Conservation (phyloP, 1,140 invertebrate genomes). For the Brachionus rotundiformis region DNA sequence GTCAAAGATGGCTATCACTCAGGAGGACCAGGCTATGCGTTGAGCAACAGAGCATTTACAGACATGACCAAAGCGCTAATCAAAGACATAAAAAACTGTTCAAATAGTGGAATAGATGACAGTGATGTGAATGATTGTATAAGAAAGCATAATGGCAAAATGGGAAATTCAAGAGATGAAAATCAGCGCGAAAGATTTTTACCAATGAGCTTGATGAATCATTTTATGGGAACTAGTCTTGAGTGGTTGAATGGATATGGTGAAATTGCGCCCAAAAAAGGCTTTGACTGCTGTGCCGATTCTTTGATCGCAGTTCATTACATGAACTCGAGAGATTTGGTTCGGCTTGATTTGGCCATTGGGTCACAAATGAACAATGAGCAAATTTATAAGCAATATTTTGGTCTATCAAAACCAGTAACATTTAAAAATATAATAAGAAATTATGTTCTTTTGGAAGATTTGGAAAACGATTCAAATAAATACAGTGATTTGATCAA, state of each 20-base stretch:
- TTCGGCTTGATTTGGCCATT: background rate
- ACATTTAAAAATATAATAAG: background rate
- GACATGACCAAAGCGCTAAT: background rate
- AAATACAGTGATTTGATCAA: background rate
- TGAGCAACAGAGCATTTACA: slow-evolving; percentile 53
- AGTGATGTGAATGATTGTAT: background rate
- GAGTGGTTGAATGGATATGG: slow-evolving; percentile 12
- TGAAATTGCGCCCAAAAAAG: background rate
- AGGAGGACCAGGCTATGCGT: slow-evolving; percentile 59
- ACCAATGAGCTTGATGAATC: slow-evolving; percentile 28
- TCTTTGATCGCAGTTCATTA: background rate
- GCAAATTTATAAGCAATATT: background rate
- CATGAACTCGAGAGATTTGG: background rate
- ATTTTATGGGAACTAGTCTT: slow-evolving; percentile 1
- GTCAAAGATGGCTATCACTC: slow-evolving; percentile 6
- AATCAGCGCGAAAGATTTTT: slow-evolving; percentile 29
- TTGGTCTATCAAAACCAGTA: background rate
- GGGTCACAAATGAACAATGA: background rate
- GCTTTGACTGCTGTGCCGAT: background rate
- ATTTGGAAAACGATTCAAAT: slow-evolving; percentile 4
- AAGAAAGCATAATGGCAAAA: slow-evolving; percentile 6
- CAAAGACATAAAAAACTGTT: background rate
- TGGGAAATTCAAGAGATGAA: background rate
- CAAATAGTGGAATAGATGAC: slow-evolving; percentile 6
- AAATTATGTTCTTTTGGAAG: slow-evolving; percentile 3